Percentiles rank a stretch among this genome's conserved stretches.
These are phyloP conservation scores for Paradoxurus hermaphroditus DNA, from an alignment of 2,113 vertebrate species.

Conservation along the genomic window DNA sequence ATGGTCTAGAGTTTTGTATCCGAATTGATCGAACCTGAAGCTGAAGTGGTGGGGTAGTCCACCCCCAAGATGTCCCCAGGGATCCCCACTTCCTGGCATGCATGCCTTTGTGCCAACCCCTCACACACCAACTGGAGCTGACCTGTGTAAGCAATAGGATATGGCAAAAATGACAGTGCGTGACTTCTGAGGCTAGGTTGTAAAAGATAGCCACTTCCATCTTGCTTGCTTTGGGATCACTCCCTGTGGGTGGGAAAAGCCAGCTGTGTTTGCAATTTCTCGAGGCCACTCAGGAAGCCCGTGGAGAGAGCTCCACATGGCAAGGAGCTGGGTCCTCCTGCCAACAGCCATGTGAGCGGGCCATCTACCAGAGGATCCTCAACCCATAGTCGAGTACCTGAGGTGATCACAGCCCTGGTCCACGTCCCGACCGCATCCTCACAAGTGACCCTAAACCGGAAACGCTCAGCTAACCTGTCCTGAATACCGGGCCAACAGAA, in stretches of 20 bases:
- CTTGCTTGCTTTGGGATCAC: not conserved
- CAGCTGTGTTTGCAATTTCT: not conserved
- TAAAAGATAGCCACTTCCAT: not conserved
- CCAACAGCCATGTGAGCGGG: not conserved
- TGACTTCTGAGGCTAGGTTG: not conserved
- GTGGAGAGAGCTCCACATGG: not conserved
- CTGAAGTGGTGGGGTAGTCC: not conserved
- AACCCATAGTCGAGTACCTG: not conserved
- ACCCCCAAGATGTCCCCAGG: not conserved
- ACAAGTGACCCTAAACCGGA: not conserved
- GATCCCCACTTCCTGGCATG: not conserved
- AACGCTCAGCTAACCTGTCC: not conserved
- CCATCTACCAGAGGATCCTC: not conserved
- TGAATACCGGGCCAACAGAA: not conserved
- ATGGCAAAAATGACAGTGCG: not conserved
- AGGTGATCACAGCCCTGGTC: not conserved
- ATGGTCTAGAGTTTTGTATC: not conserved
- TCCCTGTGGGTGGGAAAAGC: not conserved
- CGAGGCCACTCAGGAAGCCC: not conserved
- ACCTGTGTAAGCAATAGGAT: not conserved
- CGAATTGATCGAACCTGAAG: not conserved
- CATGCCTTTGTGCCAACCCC: not conserved
- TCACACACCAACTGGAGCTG: not conserved
- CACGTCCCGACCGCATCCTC: not conserved
- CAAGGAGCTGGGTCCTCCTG: too few relatives aligned